Evolutionary conservation across 2,797 vertebrate genomes (phyloP).

Genomic region (Ctenopoma kingsleyae): DNA sequence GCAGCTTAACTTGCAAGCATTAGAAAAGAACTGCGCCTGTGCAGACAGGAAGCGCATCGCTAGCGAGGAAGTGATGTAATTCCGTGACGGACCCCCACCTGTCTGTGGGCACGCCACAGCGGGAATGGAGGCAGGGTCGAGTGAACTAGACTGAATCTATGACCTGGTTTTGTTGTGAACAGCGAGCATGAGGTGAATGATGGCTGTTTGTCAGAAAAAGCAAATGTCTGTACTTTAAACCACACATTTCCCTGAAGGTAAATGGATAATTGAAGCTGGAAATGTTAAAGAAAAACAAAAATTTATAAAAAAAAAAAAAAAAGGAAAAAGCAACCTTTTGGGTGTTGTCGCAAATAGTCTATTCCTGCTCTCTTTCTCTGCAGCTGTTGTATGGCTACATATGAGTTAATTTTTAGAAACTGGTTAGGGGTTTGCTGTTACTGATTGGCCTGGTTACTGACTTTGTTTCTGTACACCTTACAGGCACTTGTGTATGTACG

Average conservation of each 20-base stretch:
- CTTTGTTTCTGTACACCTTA: constrained; percentile 51
- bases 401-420: constrained; percentile 42
- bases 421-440: constrained; percentile 46
- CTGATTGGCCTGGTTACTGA: constrained; percentile 39
- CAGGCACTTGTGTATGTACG: constrained; percentile 63
- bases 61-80: constrained; percentile 62
- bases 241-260: constrained; percentile 54
- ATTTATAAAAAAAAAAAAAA: not conserved
- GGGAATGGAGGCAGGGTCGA: constrained; percentile 50
- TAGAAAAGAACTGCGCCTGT: constrained; percentile 69
- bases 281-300: constrained; percentile 24
- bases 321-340: constrained; percentile 13
- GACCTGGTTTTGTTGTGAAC: constrained; percentile 74
- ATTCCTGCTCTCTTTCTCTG: constrained; percentile 49
- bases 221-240: constrained; percentile 78
- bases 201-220: constrained; percentile 61
- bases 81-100: constrained; percentile 41
- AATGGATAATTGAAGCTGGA: constrained; percentile 33
- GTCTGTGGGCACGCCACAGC: constrained; percentile 40
- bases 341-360: constrained; percentile 49
- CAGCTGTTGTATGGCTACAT: constrained; percentile 35
- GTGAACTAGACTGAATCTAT: constrained; percentile 86
- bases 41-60: constrained; percentile 52
- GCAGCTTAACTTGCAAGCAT: constrained; percentile 80
- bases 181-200: constrained; percentile 33